These are phyloP conservation scores for Lithophane semibrunnea DNA, from an alignment of 2,888 invertebrate genomes.

Conservation along the genomic window DNA sequence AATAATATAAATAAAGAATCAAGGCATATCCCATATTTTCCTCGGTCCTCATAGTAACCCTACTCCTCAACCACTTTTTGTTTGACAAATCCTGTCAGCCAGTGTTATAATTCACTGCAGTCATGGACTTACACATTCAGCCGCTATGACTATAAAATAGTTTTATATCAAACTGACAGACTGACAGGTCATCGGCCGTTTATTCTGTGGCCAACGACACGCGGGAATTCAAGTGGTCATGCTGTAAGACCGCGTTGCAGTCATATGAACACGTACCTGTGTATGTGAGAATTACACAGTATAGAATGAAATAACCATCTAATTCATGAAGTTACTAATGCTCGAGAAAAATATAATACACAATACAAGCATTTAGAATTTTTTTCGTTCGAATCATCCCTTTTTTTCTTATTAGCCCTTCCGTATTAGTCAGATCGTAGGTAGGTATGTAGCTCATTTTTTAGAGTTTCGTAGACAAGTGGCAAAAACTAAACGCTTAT, in stretches of 20 bases:
- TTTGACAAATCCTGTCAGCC: conserved; percentile 64
- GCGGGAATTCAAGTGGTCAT: conserved; percentile 29
- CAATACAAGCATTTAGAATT: no score
- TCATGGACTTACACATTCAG: conserved; percentile 53
- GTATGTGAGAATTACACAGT: no score
- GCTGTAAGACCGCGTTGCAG: neutral
- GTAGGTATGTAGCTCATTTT: no score
- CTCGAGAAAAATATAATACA: no score
- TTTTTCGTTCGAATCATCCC: no score
- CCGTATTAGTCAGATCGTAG: no score
- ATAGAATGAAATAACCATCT: no score
- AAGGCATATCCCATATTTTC: neutral
- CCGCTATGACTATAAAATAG: conserved; percentile 65
- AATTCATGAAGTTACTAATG: no score
- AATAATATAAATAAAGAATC: neutral
- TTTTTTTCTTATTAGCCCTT: no score
- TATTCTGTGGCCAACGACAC: conserved; percentile 29
- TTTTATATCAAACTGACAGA: conserved; percentile 47
- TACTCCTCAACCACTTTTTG: conserved; percentile 55
- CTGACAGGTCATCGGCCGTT: conserved; percentile 47
- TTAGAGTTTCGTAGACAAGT: no score
- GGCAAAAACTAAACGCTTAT: no score
- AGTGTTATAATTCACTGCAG: conserved; percentile 48
- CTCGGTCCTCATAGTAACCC: conserved; percentile 22
- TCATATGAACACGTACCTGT: conserved; percentile 1